Evolutionary conservation across 2,888 invertebrate genomes (phyloP), one percentile per base, ranked within the genome.

Genomic region (Ophion ventricosus): DNA sequence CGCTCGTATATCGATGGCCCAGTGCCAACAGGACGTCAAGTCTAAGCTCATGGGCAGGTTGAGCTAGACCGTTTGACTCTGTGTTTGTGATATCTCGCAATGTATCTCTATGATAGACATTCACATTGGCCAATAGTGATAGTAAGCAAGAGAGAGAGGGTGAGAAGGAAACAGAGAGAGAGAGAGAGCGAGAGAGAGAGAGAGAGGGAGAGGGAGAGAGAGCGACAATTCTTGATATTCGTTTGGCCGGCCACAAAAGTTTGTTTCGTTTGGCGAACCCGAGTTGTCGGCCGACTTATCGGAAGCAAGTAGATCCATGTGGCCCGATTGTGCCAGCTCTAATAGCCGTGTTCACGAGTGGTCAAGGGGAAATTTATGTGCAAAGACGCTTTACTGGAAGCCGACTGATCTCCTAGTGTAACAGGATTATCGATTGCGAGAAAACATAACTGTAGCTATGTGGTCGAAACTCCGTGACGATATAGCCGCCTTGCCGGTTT

Each of bases 201-300:
- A 76, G 57, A 57, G n/a, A 57, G 25, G 23, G 35, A 7, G 26
- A 63, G 61, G 17, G 4, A 61, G 26, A 40, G 64, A 64, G 29
- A 54, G 2, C n/a, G 69, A 49, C n/a, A 35, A 56, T 40, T 66
- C 40, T 54, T 61, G 78, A 73, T 57, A 82, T 70, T 49, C 70
- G 40, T 70, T 78, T 69, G 14, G 57, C 20, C 40, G 20, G 66
- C 56, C 43, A 61, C n/a, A 17, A 59, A 78, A 78, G 77, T 73
- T 82, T 74, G 66, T 73, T 78, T 82, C 73, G 14, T 75, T 78
- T 73, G 64, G 73, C 66, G 73, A 73, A 57, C 26, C 54, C 40
- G 73, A 82, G 77, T 69, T 69, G 77, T 69, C 63, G 23, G 40
- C 35, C 73, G 56, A 78, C 61, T 77, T 73, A 63, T 73, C 78